Percentiles rank a stretch among this genome's conserved stretches.
Conservation (phyloP, 92 coral and sea anemone species). For the Nematostella vectensis region DNA sequence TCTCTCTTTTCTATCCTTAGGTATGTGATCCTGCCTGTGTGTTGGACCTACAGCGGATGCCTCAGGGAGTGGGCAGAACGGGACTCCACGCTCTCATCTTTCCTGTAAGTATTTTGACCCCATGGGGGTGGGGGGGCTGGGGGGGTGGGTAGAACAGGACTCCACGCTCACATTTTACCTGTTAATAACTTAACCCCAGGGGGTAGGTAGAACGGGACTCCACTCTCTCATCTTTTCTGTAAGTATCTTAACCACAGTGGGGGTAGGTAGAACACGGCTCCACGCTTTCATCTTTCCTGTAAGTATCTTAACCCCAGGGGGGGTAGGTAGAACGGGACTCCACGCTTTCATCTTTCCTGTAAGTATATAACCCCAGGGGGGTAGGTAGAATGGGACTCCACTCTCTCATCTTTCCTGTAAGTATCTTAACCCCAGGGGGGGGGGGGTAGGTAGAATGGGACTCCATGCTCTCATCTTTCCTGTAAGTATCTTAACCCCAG, state of each 20-base stretch:
- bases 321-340: constrained; percentile 74
- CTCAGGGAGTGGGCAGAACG: constrained; percentile 79
- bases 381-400: constrained; percentile 78
- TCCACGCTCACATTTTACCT: too few species aligned
- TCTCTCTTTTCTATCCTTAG: constrained; percentile 27
- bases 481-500: too few species aligned
- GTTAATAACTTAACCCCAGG: too few species aligned
- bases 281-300: too few species aligned
- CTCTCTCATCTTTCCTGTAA: constrained; percentile 83
- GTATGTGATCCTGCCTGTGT: constrained; percentile 84
- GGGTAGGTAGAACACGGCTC: too few species aligned
- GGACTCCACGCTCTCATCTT: constrained; percentile 80
- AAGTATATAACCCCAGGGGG: constrained; percentile 80
- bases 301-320: too few species aligned
- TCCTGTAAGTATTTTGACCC: constrained; percentile 78
- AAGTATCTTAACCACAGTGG: too few species aligned
- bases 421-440: too few species aligned
- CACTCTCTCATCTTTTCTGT: constrained; percentile 89
- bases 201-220: constrained; percentile 74
- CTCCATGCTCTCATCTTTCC: constrained; percentile 85
- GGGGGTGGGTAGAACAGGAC: neutral
- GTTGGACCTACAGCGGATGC: constrained; percentile 73
- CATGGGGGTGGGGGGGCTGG: too few species aligned
- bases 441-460: constrained; percentile 77
- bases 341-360: constrained; percentile 90